Conservation (phyloP, 2,797 vertebrate species). For the Semotilus atromaculatus region DNA sequence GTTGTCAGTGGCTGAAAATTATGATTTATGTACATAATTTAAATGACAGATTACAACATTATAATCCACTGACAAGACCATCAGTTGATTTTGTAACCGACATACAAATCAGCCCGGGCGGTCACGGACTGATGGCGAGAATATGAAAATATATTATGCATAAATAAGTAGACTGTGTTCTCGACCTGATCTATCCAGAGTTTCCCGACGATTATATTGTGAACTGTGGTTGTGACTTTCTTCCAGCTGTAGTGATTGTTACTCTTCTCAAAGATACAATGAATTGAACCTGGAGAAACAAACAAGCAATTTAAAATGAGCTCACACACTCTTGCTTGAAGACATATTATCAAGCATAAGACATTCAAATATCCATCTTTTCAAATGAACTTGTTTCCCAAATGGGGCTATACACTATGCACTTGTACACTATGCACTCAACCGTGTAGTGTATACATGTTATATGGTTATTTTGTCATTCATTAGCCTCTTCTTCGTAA, state of each 20-base stretch:
- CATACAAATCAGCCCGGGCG: background rate
- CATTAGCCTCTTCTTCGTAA: background rate
- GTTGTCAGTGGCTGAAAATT: background rate
- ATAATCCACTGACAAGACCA: background rate
- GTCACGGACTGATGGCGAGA: background rate
- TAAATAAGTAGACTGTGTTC: background rate
- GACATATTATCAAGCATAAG: no score
- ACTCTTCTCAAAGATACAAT: conserved; percentile 91
- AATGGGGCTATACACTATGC: no score
- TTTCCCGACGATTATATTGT: conserved; percentile 98
- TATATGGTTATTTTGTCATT: background rate
- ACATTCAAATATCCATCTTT: background rate
- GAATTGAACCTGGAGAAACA: conserved; percentile 85
- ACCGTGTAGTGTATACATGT: background rate
- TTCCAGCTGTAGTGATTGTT: conserved; percentile 97
- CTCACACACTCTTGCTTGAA: background rate
- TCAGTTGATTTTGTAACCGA: background rate
- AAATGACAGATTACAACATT: background rate
- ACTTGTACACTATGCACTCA: no score
- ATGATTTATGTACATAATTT: background rate
- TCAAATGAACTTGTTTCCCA: background rate
- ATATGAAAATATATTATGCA: background rate
- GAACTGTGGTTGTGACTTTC: conserved; percentile 95
- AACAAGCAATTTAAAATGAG: background rate
- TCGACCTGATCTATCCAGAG: conserved; percentile 97